Conservation (phyloP, 1,140 invertebrate species). For the Mesaphorura yosii region DNA sequence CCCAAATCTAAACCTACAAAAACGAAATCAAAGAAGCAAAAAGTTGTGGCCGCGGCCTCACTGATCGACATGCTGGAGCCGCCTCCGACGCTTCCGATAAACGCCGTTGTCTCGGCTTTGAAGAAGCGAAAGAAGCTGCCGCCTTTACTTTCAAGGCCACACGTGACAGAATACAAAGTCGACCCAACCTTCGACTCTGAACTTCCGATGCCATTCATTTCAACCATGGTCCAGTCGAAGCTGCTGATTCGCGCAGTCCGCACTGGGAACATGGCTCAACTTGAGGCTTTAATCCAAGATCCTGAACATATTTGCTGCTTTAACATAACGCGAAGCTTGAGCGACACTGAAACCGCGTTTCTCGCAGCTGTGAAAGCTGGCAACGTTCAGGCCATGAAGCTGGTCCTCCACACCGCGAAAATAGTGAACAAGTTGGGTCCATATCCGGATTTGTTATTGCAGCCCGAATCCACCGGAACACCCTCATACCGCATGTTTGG, state of each 20-base stretch:
- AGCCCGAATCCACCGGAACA: conserved; percentile 19
- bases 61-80: no score
- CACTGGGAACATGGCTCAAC: conserved; percentile 29
- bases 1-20: no score
- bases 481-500: conserved; percentile 36
- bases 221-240: conserved; percentile 37
- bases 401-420: conserved; percentile 33
- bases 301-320: conserved; percentile 14
- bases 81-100: no score
- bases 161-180: conserved; percentile 36
- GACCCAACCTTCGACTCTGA: conserved; percentile 42
- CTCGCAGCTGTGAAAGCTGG: conserved; percentile 36
- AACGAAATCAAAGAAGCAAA: no score
- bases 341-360: conserved; percentile 32
- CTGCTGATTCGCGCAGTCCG: conserved; percentile 39
- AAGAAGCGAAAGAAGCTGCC: conserved; percentile 11
- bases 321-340: conserved; percentile 21
- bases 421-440: conserved; percentile 10
- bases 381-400: conserved; percentile 34
- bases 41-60: no score
- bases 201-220: conserved; percentile 39
- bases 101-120: no score
- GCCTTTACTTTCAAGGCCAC: conserved; percentile 21
- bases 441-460: background rate
- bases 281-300: conserved; percentile 16